These are phyloP conservation scores for Drosophila lowei DNA, from an alignment of 1,140 invertebrate genomes.

Conservation along the genomic window DNA sequence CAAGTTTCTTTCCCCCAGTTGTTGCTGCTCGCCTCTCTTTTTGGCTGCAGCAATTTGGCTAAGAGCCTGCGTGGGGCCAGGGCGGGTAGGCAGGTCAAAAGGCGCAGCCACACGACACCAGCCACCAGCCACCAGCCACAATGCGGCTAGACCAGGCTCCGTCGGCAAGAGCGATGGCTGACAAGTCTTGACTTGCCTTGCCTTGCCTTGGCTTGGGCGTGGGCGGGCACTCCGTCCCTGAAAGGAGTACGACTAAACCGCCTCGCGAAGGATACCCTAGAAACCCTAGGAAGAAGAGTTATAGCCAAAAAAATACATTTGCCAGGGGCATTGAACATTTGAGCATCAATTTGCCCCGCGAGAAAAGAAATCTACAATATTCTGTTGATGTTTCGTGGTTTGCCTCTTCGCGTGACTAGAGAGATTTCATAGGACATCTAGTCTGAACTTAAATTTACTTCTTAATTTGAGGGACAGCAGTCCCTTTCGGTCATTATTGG, in stretches of 20 bases:
- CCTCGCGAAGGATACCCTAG: too few species aligned
- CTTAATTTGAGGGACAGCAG: too few species aligned
- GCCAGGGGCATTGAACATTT: too few species aligned
- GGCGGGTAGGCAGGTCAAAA: conserved; percentile 69
- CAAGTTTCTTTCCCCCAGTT: conserved; percentile 34
- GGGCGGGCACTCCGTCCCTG: neutral
- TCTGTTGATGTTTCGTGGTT: too few species aligned
- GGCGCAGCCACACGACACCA: conserved; percentile 65
- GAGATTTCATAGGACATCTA: too few species aligned
- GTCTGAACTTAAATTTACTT: too few species aligned
- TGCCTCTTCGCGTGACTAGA: too few species aligned
- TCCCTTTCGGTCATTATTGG: too few species aligned
- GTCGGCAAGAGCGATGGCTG: conserved; percentile 9
- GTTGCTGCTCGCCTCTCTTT: neutral
- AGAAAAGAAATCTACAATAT: too few species aligned
- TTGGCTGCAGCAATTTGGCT: conserved; percentile 73
- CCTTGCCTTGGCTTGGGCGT: neutral
- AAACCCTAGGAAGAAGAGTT: too few species aligned
- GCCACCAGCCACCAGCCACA: conserved; percentile 23
- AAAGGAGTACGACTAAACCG: neutral
- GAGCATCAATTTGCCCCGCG: too few species aligned
- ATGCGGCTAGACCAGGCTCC: conserved; percentile 45
- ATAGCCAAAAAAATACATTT: too few species aligned
- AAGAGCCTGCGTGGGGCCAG: conserved; percentile 54
- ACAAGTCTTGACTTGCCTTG: conserved; percentile 14